These are phyloP conservation scores for Bos indicus DNA, from an alignment of 2,113 vertebrate species.

Conservation along the genomic window DNA sequence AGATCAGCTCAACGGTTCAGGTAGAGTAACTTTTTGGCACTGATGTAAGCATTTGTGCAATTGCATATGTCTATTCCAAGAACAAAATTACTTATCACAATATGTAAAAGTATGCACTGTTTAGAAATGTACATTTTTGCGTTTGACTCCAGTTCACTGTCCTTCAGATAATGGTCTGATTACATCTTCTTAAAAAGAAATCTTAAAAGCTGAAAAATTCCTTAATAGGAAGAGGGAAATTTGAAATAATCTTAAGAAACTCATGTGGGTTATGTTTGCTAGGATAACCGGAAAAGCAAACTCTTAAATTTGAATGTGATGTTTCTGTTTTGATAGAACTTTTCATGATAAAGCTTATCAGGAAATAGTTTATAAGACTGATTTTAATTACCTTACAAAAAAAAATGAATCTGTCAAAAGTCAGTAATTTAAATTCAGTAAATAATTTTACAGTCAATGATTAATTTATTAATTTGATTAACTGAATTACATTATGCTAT, in stretches of 20 bases:
- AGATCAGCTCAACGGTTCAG: constrained; percentile 97
- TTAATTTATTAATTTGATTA: background rate
- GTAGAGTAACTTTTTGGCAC: constrained; percentile 74
- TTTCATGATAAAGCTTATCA: background rate
- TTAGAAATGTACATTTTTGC: background rate
- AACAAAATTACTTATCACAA: background rate
- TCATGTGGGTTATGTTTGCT: background rate
- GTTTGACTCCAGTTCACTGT: background rate
- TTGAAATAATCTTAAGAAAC: constrained; percentile 14
- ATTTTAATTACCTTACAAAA: background rate
- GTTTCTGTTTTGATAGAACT: background rate
- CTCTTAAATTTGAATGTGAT: background rate
- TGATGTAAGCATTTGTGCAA: background rate
- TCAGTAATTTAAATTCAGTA: background rate
- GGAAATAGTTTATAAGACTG: constrained; percentile 21
- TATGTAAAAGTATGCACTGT: background rate
- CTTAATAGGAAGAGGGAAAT: background rate
- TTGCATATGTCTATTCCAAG: background rate
- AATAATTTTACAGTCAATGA: background rate
- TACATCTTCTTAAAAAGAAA: constrained; percentile 33
- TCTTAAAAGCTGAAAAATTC: background rate
- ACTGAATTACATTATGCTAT: background rate
- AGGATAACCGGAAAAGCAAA: background rate
- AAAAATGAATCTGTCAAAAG: background rate
- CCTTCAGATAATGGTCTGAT: background rate